A percentile compares a stretch with the other conserved stretches of the same genome.
phyloP scores from a whole-genome alignment of 37 sponge, comb jelly and placozoan genomes.

The Tethya wilhelma region DNA sequence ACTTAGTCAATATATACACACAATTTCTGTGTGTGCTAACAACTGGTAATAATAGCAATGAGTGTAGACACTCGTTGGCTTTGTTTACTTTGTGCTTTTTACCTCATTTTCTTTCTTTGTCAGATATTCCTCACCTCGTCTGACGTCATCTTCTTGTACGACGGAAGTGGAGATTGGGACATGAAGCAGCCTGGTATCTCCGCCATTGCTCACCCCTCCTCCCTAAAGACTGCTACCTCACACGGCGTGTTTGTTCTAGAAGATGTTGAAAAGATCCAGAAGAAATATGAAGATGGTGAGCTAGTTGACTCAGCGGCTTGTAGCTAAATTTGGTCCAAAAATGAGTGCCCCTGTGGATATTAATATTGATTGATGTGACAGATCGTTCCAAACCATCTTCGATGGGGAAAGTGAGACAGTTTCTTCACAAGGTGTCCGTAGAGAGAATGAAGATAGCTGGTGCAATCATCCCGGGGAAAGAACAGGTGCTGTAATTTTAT shows the following conservation, averaged over 20 bases:
- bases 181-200: constrained; percentile 63
- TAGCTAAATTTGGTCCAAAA: not conserved
- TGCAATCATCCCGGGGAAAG: constrained; percentile 41
- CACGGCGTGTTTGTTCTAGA: constrained; percentile 77
- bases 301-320: not conserved
- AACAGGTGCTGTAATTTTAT: constrained; percentile 37
- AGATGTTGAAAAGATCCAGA: constrained; percentile 6
- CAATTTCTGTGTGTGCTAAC: no score
- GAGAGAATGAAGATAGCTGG: constrained; percentile 36
- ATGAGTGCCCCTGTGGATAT: not conserved
- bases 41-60: not conserved
- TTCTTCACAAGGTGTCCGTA: constrained; percentile 57
- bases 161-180: constrained; percentile 61
- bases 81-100: not conserved
- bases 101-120: not conserved
- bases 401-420: constrained; percentile 32
- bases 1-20: no score
- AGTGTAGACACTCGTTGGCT: not conserved
- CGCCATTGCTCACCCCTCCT: constrained; percentile 62
- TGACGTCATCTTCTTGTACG: constrained; percentile 58
- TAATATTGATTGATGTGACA: constrained; percentile 1
- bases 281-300: constrained; percentile 44
- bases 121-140: constrained; percentile 62
- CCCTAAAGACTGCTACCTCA: constrained; percentile 31
- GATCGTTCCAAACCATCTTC: constrained; percentile 35